These are phyloP conservation scores for Diorhabda sublineata DNA, from an alignment of 1,140 invertebrate genomes.

Conservation along the genomic window DNA sequence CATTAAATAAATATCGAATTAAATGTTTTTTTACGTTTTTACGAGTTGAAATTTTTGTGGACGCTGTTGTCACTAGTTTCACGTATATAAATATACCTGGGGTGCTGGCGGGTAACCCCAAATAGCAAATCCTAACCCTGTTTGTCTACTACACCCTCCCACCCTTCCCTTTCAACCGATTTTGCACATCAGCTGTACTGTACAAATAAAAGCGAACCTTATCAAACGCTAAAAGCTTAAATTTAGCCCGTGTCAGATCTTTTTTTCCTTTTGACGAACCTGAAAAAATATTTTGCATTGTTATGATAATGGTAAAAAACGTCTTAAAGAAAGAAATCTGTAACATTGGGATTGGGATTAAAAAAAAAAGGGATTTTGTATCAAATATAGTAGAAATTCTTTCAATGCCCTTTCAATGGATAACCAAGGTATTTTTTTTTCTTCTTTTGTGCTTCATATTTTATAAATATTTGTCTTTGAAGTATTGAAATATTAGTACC, in stretches of 20 bases:
- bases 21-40: no score
- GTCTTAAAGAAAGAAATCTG: conserved; percentile 28
- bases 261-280: conserved; percentile 28
- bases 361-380: conserved; percentile 10
- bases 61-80: no score
- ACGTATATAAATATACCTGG: conserved; percentile 27
- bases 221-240: conserved; percentile 23
- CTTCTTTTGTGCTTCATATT: neutral
- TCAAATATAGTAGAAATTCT: neutral
- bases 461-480: no score
- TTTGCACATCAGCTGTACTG: conserved; percentile 38
- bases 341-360: conserved; percentile 26
- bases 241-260: conserved; percentile 27
- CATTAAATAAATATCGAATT: no score
- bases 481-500: no score
- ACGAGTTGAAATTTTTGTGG: no score
- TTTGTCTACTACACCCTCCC: conserved; percentile 9
- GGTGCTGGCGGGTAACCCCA: conserved; percentile 31
- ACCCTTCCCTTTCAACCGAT: conserved; percentile 16
- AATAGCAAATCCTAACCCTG: conserved; percentile 32
- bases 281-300: conserved; percentile 40
- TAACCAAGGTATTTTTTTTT: no score
- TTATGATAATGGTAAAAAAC: conserved; percentile 26
- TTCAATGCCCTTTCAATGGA: neutral
- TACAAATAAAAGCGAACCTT: conserved; percentile 30